Conservation (phyloP, 2,888 invertebrate genomes). For the Drosophila rubida region DNA sequence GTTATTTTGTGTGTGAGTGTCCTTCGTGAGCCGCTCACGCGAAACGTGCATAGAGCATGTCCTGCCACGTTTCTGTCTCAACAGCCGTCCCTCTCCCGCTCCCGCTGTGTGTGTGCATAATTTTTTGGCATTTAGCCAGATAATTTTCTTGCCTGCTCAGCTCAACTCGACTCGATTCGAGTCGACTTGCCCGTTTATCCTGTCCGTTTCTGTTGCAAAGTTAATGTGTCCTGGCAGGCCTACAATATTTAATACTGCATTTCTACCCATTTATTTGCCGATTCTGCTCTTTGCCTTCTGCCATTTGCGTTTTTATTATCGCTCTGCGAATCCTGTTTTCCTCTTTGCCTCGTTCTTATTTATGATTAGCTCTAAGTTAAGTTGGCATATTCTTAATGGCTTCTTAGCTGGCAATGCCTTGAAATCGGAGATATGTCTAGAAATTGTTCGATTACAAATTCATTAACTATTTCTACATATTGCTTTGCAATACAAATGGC, state of each 20-base stretch:
- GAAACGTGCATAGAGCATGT: conserved; percentile 63
- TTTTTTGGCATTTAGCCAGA: conserved; percentile 68
- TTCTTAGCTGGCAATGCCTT: conserved; percentile 10
- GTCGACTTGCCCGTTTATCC: conserved; percentile 35
- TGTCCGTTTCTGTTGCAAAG: conserved; percentile 53
- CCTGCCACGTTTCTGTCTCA: conserved; percentile 54
- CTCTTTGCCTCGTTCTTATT: conserved; percentile 34
- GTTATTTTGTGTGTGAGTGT: conserved; percentile 62
- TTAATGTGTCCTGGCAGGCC: conserved; percentile 61
- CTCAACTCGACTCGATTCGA: conserved; percentile 35
- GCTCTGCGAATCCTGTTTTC: neutral
- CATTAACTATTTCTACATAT: neutral
- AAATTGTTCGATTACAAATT: neutral
- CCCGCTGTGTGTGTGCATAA: conserved; percentile 44
- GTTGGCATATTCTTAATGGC: conserved; percentile 42
- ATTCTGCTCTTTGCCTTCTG: conserved; percentile 30
- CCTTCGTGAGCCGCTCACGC: conserved; percentile 61
- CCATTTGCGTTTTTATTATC: conserved; percentile 38
- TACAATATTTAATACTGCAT: conserved; percentile 51
- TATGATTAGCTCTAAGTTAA: conserved; percentile 53
- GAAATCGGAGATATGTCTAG: neutral
- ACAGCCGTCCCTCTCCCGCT: conserved; percentile 1
- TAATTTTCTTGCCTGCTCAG: conserved; percentile 70
- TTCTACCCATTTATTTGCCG: conserved; percentile 3
- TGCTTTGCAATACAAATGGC: no score